Evolutionary conservation across 1,140 invertebrate species (phyloP).

Genomic region (Drosophila parvula): DNA sequence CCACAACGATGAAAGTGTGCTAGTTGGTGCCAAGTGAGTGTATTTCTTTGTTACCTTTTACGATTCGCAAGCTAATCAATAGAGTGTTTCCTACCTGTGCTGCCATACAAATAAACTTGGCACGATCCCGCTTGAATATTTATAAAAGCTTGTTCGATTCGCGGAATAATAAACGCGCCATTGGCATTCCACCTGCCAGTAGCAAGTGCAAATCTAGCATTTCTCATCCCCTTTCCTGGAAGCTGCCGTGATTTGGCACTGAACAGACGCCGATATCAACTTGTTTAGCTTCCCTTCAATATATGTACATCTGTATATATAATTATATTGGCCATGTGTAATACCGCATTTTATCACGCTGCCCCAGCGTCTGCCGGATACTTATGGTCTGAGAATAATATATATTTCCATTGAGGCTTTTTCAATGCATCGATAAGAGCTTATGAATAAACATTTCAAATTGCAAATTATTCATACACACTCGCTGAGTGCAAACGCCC

Average conservation of each 20-base stretch:
- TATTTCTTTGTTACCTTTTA: slow-evolving; percentile 16
- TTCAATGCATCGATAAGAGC: slow-evolving; percentile 9
- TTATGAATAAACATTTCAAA: slow-evolving; percentile 14
- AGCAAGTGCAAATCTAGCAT: slow-evolving; percentile 70
- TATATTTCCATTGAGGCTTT: not conserved
- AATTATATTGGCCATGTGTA: slow-evolving; percentile 11
- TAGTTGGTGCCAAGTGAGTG: slow-evolving; percentile 84
- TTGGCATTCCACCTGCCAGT: slow-evolving; percentile 28
- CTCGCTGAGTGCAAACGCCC: not conserved
- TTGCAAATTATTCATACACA: not conserved
- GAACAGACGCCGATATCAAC: slow-evolving; percentile 10
- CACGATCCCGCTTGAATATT: slow-evolving; percentile 53
- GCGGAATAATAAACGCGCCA: slow-evolving; percentile 66
- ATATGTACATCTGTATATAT: slow-evolving; percentile 1
- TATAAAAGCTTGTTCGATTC: slow-evolving; percentile 57
- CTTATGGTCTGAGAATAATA: slow-evolving; percentile 4
- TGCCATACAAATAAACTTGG: slow-evolving; percentile 40
- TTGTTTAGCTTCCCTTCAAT: slow-evolving; percentile 19
- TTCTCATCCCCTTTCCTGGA: slow-evolving; percentile 69
- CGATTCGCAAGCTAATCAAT: slow-evolving; percentile 44
- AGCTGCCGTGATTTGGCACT: slow-evolving; percentile 40
- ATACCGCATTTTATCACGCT: slow-evolving; percentile 32
- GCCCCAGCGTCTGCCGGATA: slow-evolving; percentile 3
- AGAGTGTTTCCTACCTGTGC: slow-evolving; percentile 46
- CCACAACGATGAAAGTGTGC: slow-evolving; percentile 84